A percentile compares a stretch with the other conserved stretches of the same genome.
Evolutionary conservation across 2,888 invertebrate genomes (phyloP).

Genomic region (Stegana nigrithorax): DNA sequence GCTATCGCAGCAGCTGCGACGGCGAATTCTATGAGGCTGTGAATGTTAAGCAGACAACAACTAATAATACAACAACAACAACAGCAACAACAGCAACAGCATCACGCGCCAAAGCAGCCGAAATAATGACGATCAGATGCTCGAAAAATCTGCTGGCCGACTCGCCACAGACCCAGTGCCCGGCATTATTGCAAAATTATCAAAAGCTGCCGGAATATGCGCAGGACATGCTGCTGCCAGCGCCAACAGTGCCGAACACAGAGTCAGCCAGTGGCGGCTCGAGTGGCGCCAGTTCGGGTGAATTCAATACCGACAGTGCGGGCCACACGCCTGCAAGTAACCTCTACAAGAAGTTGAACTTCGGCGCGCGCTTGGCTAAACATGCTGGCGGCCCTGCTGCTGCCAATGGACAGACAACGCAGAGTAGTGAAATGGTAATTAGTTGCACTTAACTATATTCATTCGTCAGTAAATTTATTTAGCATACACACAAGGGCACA

Average conservation of each 20-base stretch:
- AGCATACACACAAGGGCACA: too few relatives aligned
- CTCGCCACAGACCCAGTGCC: conserved; percentile 40
- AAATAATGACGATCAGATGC: conserved; percentile 47
- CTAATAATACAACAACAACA: conserved; percentile 16
- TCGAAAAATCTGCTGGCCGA: conserved; percentile 42
- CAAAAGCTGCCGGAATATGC: conserved; percentile 57
- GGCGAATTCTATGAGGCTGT: conserved; percentile 60
- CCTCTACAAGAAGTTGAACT: conserved; percentile 46
- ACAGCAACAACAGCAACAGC: conserved; percentile 22
- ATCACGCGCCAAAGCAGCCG: not conserved
- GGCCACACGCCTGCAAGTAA: conserved; percentile 41
- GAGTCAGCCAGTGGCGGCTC: conserved; percentile 14
- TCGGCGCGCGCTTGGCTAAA: conserved; percentile 45
- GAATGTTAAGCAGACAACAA: conserved; percentile 34
- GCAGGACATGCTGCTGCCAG: conserved; percentile 41
- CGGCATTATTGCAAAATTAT: conserved; percentile 54
- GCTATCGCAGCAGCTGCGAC: conserved; percentile 62
- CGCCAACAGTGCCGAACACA: conserved; percentile 20
- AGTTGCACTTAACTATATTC: not conserved
- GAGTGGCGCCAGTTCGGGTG: conserved; percentile 48
- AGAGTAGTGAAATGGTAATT: conserved; percentile 13
- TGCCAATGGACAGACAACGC: too few relatives aligned
- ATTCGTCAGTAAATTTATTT: too few relatives aligned
- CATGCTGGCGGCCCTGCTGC: too few relatives aligned
- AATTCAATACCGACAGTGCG: conserved; percentile 52